Evolutionary conservation across 2,888 invertebrate genomes (phyloP).

Genomic region (Scaptomyza polygonia): DNA sequence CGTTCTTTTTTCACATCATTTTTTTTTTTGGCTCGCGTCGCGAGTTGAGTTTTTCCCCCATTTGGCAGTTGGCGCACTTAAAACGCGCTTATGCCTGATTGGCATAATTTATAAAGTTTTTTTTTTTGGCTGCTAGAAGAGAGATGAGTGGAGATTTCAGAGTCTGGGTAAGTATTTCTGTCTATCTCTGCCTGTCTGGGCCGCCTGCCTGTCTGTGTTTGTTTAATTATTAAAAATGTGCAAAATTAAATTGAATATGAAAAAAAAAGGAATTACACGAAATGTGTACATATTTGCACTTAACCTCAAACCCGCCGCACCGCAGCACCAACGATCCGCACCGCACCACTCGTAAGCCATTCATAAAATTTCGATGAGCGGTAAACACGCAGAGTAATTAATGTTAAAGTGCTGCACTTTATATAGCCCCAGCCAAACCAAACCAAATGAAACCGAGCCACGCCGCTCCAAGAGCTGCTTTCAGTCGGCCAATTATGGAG

Average conservation of each 20-base stretch:
- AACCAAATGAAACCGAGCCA: constrained; percentile 11
- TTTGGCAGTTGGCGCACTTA: constrained; percentile 64
- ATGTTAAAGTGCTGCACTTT: constrained; percentile 70
- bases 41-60: constrained; percentile 27
- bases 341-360: constrained; percentile 38
- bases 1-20: constrained; percentile 21
- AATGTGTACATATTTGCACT: constrained; percentile 63
- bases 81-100: constrained; percentile 75
- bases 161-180: constrained; percentile 20
- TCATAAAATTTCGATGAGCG: constrained; percentile 77
- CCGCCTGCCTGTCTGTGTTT: background rate
- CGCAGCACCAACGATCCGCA: too few species aligned
- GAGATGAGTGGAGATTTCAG: constrained; percentile 7
- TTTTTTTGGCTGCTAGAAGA: constrained; percentile 32
- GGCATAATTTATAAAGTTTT: constrained; percentile 75
- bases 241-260: constrained; percentile 58
- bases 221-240: constrained; percentile 66
- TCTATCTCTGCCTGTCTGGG: constrained; percentile 6
- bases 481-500: constrained; percentile 77
- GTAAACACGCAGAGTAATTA: constrained; percentile 78
- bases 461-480: constrained; percentile 30
- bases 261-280: constrained; percentile 11
- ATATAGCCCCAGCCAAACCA: constrained; percentile 25
- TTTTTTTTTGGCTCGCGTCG: constrained; percentile 1
- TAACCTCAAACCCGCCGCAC: constrained; percentile 53